Evolutionary conservation across 2,888 invertebrate genomes (phyloP).

Genomic region (Theretra japonica): DNA sequence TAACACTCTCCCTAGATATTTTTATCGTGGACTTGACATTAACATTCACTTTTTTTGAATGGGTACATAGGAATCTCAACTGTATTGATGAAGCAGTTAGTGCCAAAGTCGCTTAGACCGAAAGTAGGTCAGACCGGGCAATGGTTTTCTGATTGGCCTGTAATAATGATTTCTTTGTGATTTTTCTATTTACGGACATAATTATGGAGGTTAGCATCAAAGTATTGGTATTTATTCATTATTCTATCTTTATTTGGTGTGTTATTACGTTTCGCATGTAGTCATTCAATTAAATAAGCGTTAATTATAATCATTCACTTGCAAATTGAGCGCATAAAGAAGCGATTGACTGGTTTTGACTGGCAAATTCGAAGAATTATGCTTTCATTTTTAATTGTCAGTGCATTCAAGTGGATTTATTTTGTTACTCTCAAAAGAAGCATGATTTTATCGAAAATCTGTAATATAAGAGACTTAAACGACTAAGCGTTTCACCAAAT

Average conservation of each 20-base stretch:
- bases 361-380: constrained; percentile 27
- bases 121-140: constrained; percentile 51
- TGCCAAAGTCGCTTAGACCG: constrained; percentile 39
- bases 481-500: neutral
- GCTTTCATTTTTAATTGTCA: constrained; percentile 23
- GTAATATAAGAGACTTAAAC: neutral
- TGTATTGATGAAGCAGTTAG: constrained; percentile 42
- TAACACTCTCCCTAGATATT: constrained; percentile 69
- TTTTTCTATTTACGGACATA: constrained; percentile 37
- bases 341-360: constrained; percentile 8
- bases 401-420: constrained; percentile 27
- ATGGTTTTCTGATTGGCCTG: constrained; percentile 54
- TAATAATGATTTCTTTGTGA: constrained; percentile 60
- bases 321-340: constrained; percentile 17
- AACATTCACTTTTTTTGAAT: constrained; percentile 59
- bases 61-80: constrained; percentile 44
- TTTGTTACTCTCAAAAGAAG: neutral
- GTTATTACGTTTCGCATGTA: neutral
- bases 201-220: constrained; percentile 22
- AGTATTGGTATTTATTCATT: constrained; percentile 22
- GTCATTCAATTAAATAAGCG: neutral
- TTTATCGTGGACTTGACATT: constrained; percentile 65
- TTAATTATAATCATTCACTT: constrained; percentile 2
- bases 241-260: neutral
- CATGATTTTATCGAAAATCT: neutral